Evolutionary conservation across 2,797 vertebrate species (phyloP), one percentile per base, ranked within the genome.

Genomic region (Acrocephalus scirpaceus): DNA sequence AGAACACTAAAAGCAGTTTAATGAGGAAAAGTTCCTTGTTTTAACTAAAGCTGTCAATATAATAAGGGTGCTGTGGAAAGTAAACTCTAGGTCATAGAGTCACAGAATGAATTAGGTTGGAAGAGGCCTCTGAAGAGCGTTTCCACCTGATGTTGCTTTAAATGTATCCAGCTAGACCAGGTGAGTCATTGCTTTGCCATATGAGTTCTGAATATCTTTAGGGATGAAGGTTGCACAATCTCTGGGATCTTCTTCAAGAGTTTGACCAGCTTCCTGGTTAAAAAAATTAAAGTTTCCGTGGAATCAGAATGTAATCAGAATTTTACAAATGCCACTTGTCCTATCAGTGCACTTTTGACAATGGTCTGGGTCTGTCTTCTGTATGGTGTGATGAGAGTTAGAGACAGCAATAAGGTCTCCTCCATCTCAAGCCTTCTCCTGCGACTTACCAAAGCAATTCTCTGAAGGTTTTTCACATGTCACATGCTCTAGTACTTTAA

Each of bases 381-480:
- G 40, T 25, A 3, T 73, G 26, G 26, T 44, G 91, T 71, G 30
- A 7, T 42, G 19, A 53, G n/a, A 38, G 51, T 66, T 70, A 34
- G 1, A 32, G 67, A 36, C 16, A 36, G 26, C 40, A 45, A 0
- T 21, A 25, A 50, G 4, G 13, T 40, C 57, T 77, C 20, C 36
- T 61, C 50, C 11, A 32, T 45, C 34, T 45, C 0, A 0, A 53
- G 13, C 27, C 8, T 25, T n/a, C 48, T 50, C 40, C 44, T 26
- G 13, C n/a, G 56, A 36, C 23, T 27, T 45, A 42, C 18, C 60
- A 82, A 51, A 81, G 30, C 32, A 19, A 5, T 32, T 73, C 11
- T 61, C 51, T 60, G 15, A 30, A 30, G 77, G 32, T 27, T 54
- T 13, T 30, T 48, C 9, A 32, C 23, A 5, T 0, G 0, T 27